Base-by-base conservation (phyloP, 1,140 invertebrate genomes). In the Zophobas atratus region DNA sequence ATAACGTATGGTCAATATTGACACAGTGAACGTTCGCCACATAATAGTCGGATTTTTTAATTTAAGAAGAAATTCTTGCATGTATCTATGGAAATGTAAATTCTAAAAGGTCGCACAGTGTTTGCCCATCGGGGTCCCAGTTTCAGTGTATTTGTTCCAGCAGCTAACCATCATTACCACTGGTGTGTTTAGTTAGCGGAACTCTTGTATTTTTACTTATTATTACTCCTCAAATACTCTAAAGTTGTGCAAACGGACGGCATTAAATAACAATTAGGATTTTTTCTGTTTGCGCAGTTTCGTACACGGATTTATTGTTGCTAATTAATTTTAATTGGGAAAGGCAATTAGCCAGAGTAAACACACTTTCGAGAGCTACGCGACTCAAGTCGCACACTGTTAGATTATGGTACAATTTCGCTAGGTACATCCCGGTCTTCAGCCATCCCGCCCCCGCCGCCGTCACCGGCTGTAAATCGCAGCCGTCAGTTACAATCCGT, bases 21-120 rank as follows among this genome's bases (percentile, higher is more conserved):
- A 60, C 34, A 60, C 6, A 39, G 56, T 39, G 56, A 60, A 39
- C 56, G 35, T 60, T 60, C 56, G 56, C 56, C 56, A 60, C 56
- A 60, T 57, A 57, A 60, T 38, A 67, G n/a, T 32, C 36, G n/a
- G 38, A 67, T 67, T 67, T 67, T 67, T 67, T 32, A 67, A 43
- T 67, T 67, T 43, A 41, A 67, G 60, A 67, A 67, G 60, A 67
- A 67, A 67, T 67, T 67, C 60, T 67, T 67, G 60, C 60, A 67
- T 67, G 60, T 67, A 67, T 67, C 60, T 67, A 67, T 67, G 60
- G 60, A 67, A 67, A 67, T 67, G 60, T 67, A 67, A 67, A 67
- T 43, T 41, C 39, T 67, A 43, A 67, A 67, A 67, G 60, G 60
- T 67, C 60, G 39, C 39, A 32, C 33, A 32, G 33, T 67, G 60